Evolutionary conservation across 2,113 vertebrate genomes (phyloP).

Genomic region (Jacana jacana): DNA sequence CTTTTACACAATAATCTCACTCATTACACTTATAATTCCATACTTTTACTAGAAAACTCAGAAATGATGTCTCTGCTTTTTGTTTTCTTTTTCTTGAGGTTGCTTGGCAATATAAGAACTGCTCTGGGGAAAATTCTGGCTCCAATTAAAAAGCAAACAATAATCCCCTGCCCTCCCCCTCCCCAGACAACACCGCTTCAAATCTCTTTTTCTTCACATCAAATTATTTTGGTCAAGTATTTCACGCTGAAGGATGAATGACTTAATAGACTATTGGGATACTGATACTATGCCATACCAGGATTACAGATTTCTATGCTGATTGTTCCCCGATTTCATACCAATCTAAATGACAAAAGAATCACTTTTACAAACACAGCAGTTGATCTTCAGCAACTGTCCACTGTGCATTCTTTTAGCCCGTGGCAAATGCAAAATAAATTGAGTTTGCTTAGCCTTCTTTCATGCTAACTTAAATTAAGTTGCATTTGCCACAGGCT

Average conservation of each 20-base stretch:
- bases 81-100: not conserved
- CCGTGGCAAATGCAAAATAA: slow-evolving; percentile 42
- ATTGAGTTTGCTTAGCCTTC: slow-evolving; percentile 25
- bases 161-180: too few relatives aligned
- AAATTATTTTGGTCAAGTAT: not conserved
- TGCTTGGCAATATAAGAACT: not conserved
- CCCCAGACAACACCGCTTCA: not conserved
- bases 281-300: not conserved
- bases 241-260: not conserved
- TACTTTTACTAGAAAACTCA: not conserved
- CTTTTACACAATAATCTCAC: not conserved
- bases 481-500: not conserved
- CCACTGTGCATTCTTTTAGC: slow-evolving; percentile 6
- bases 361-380: not conserved
- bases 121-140: not conserved
- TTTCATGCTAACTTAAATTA: slow-evolving; percentile 36
- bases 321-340: slow-evolving; percentile 3
- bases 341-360: not conserved
- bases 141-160: not conserved
- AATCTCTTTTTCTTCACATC: not conserved
- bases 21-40: not conserved
- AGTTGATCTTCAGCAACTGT: not conserved
- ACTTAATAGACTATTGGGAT: not conserved
- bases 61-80: not conserved
- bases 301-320: not conserved